These are phyloP conservation scores for Arion vulgaris DNA, from an alignment of 1,140 invertebrate genomes.

Conservation along the genomic window DNA sequence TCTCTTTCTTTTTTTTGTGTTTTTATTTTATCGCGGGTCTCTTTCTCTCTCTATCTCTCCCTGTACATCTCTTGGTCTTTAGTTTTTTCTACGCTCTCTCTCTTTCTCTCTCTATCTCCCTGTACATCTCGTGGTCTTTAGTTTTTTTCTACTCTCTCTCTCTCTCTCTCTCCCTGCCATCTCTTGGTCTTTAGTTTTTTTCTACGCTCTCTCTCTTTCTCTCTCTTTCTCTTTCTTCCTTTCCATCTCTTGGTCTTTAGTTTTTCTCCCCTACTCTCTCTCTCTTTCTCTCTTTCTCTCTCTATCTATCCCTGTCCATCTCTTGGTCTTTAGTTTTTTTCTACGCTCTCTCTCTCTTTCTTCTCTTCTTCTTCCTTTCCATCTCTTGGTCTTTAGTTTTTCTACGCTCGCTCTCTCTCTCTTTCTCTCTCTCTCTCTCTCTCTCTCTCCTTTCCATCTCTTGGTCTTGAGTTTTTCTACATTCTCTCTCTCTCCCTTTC, in stretches of 20 bases:
- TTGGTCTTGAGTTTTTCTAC: not conserved
- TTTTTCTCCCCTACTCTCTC: not conserved
- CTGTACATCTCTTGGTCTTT: too few relatives aligned
- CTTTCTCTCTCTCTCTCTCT: conserved; percentile 5
- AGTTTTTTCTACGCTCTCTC: too few relatives aligned
- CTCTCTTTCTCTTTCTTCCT: conserved; percentile 18
- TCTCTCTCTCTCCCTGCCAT: too few relatives aligned
- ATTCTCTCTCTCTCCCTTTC: not conserved
- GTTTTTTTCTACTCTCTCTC: too few relatives aligned
- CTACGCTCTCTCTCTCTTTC: not conserved
- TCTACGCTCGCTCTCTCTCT: not conserved
- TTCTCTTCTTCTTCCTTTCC: not conserved
- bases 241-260: not conserved
- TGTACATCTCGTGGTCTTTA: too few relatives aligned
- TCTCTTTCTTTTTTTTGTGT: too few relatives aligned
- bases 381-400: too few relatives aligned
- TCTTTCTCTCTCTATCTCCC: too few relatives aligned
- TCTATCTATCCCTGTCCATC: not conserved
- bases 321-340: not conserved
- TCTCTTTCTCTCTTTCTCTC: conserved; percentile 3
- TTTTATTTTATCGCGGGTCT: too few relatives aligned
- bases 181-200: not conserved
- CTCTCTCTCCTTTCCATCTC: not conserved
- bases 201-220: conserved; percentile 22
- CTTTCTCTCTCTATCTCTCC: too few relatives aligned